These are phyloP conservation scores for Holotrichia oblita DNA, from an alignment of 1,140 invertebrate genomes.

Conservation along the genomic window DNA sequence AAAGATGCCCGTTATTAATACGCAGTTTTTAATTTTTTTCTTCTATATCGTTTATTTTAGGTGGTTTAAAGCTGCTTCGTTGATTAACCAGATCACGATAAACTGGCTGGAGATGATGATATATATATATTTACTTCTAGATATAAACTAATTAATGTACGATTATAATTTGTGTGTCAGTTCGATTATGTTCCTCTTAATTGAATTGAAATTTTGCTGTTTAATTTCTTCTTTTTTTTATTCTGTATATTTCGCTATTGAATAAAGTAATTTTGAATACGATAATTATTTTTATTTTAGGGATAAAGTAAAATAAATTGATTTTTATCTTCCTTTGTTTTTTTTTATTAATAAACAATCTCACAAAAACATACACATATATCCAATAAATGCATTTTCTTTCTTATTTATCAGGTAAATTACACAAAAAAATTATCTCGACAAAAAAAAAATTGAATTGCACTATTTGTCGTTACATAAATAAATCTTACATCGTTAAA, in stretches of 20 bases:
- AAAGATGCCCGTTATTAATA: no score
- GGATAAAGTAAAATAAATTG: no score
- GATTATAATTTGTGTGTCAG: no score
- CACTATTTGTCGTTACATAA: conserved; percentile 5
- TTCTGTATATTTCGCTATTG: no score
- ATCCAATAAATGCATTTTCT: conserved; percentile 19
- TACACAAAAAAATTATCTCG: not conserved
- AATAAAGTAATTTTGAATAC: no score
- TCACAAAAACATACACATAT: conserved; percentile 30
- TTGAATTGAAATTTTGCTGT: no score
- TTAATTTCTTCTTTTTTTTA: no score
- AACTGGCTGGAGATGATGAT: not conserved
- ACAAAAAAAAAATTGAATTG: conserved; percentile 4
- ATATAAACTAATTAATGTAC: no score
- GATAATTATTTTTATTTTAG: no score
- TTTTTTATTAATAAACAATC: conserved; percentile 29
- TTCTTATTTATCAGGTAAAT: not conserved
- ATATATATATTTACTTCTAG: no score
- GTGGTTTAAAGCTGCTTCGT: conserved; percentile 55
- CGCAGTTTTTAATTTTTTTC: not conserved
- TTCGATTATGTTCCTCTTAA: no score
- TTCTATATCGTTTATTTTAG: conserved; percentile 46
- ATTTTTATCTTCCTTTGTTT: not conserved
- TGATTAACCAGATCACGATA: conserved; percentile 40
- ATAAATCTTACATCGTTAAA: not conserved